phyloP scores from a whole-genome alignment of 2,797 vertebrate genomes.

The Neosilurus mollespiculum region DNA sequence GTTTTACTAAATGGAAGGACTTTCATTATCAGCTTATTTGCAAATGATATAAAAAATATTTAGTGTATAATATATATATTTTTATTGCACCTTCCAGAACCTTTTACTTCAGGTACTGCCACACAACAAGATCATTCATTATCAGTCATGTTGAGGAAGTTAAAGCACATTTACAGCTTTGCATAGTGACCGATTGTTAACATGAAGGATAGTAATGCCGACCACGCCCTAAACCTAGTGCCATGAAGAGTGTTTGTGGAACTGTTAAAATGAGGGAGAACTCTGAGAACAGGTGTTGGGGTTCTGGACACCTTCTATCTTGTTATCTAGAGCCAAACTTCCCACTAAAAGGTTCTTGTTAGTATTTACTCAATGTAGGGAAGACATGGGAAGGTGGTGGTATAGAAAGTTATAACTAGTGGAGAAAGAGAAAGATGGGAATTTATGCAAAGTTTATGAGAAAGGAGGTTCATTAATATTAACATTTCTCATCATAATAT shows the following conservation, averaged over 20 bases:
- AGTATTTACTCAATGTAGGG: too few relatives aligned
- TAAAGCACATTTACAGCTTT: background rate
- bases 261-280: background rate
- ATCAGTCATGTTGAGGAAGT: constrained; percentile 11
- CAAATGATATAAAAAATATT: background rate
- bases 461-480: background rate
- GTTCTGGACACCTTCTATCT: background rate
- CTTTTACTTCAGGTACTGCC: background rate
- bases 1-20: background rate
- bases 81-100: background rate
- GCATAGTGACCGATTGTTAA: background rate
- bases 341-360: background rate
- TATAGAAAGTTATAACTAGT: background rate
- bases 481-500: background rate
- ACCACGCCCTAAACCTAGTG: background rate
- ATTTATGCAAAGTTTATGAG: background rate
- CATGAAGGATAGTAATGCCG: background rate
- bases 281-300: background rate
- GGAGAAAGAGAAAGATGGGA: background rate
- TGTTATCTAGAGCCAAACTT: background rate
- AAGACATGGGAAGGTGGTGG: background rate
- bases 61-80: background rate
- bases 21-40: background rate
- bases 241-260: background rate
- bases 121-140: background rate